Percentiles rank a stretch among this genome's conserved stretches.
phyloP scores from a whole-genome alignment of 2,888 invertebrate genomes.

The Vandiemenella viatica region DNA sequence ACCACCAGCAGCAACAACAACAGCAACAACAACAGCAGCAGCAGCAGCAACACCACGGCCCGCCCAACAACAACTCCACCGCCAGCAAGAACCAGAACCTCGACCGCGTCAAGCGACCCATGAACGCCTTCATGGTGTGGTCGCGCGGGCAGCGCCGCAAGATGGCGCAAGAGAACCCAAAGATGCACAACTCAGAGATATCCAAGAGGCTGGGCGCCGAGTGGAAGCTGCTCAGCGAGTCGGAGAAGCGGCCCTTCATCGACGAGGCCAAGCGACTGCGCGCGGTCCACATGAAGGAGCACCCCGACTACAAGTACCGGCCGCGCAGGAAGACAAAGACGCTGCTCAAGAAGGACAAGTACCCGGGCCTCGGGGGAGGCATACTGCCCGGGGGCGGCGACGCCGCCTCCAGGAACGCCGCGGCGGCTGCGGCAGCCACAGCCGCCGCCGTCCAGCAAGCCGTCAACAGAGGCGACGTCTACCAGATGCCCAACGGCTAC shows the following conservation, averaged over 20 bases:
- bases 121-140: constrained; percentile 99
- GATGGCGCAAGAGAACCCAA: constrained; percentile 98
- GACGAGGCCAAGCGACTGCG: constrained; percentile 95
- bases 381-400: constrained; percentile 20
- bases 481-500: constrained; percentile 86
- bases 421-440: constrained; percentile 36
- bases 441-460: constrained; percentile 50
- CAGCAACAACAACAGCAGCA: constrained; percentile 34
- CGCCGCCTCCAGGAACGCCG: constrained; percentile 30
- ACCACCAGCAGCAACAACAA: too few species aligned
- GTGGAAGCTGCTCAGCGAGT: constrained; percentile 91
- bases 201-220: constrained; percentile 93
- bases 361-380: constrained; percentile 53
- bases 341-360: constrained; percentile 85
- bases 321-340: constrained; percentile 95
- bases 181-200: constrained; percentile 99
- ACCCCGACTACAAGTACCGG: constrained; percentile 97
- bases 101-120: constrained; percentile 91
- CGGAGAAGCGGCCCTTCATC: constrained; percentile 95
- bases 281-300: constrained; percentile 98
- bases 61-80: constrained; percentile 52
- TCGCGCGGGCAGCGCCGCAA: constrained; percentile 91
- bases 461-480: constrained; percentile 54
- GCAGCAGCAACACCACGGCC: constrained; percentile 28
- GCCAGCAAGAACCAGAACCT: constrained; percentile 65